Conservation (phyloP, 2,113 vertebrate species). For the Harpagus bidentatus region DNA sequence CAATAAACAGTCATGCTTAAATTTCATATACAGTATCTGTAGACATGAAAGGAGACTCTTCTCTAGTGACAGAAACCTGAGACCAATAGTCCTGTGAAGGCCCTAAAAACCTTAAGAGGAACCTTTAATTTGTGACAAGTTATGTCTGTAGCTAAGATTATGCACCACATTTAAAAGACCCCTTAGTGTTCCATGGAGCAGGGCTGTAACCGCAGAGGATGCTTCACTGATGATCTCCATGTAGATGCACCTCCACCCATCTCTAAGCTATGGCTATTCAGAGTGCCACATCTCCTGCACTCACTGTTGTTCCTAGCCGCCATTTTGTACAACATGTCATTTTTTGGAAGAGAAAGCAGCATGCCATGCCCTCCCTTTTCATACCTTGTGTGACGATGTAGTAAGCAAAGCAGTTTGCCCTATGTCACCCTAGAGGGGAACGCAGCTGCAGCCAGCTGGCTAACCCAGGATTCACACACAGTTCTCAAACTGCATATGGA, state of each 20-base stretch:
- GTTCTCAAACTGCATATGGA: not conserved
- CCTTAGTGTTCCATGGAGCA: not conserved
- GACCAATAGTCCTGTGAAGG: not conserved
- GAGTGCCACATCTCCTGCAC: not conserved
- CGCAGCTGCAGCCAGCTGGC: not conserved
- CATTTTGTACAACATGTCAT: not conserved
- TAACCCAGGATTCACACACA: fast-evolving
- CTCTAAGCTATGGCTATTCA: not conserved
- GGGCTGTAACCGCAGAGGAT: not conserved
- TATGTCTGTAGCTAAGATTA: not conserved
- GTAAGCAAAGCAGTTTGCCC: not conserved
- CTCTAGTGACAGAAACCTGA: not conserved
- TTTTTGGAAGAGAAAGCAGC: not conserved
- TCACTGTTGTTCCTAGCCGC: not conserved
- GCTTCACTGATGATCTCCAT: not conserved
- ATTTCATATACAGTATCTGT: not conserved
- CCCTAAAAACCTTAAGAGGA: not conserved
- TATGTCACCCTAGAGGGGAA: not conserved
- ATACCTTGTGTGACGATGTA: not conserved
- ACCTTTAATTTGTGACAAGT: not conserved
- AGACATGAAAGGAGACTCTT: not conserved
- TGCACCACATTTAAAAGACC: not conserved
- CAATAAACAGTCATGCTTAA: not conserved
- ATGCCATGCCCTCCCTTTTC: not conserved
- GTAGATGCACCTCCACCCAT: not conserved